These are phyloP conservation scores for Pseudocheirus occidentalis DNA, from an alignment of 2,797 vertebrate species.

Conservation along the genomic window DNA sequence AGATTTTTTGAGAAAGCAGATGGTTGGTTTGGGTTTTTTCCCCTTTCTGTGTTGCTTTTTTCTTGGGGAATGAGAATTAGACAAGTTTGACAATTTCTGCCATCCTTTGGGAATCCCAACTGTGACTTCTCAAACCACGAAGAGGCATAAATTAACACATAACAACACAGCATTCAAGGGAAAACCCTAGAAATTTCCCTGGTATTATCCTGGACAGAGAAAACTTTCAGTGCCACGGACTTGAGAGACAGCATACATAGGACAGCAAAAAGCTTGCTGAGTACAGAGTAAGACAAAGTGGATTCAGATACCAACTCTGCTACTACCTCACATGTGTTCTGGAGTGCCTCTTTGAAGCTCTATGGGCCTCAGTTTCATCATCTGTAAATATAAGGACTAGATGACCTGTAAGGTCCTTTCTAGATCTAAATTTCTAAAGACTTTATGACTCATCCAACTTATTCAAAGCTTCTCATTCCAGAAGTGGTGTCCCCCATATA, in stretches of 20 bases:
- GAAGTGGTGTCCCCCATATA: neutral
- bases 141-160: neutral
- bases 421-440: neutral
- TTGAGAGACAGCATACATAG: neutral
- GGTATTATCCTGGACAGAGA: neutral
- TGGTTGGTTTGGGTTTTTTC: neutral
- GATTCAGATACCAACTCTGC: neutral
- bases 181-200: neutral
- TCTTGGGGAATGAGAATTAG: neutral
- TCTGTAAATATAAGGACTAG: neutral
- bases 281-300: neutral
- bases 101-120: neutral
- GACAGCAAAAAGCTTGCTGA: neutral
- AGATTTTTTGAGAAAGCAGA: neutral
- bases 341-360: neutral
- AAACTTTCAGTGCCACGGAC: neutral
- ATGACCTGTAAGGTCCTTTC: no score
- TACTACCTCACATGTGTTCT: neutral
- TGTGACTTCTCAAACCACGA: slow-evolving; percentile 8
- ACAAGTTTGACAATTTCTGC: neutral
- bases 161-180: neutral
- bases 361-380: neutral
- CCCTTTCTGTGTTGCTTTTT: neutral
- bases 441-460: neutral
- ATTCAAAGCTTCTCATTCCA: neutral